Conservation (phyloP, 2,888 invertebrate species). For the Amiota communis region DNA sequence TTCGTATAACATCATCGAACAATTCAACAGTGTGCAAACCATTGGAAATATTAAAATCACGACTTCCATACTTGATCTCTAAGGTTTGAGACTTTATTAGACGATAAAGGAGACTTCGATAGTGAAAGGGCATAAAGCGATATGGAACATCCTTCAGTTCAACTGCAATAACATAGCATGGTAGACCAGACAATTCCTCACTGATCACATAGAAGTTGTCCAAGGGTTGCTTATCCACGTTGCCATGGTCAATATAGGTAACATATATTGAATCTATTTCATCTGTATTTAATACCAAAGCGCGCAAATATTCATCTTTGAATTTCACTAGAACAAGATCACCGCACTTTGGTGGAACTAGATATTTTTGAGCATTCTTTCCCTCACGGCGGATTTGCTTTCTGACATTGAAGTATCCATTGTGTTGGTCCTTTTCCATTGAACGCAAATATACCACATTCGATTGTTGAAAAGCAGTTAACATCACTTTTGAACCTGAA, state of each 20-base stretch:
- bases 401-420: constrained; percentile 58
- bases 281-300: constrained; percentile 61
- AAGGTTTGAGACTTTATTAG: constrained; percentile 54
- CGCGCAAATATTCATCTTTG: constrained; percentile 58
- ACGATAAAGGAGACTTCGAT: constrained; percentile 52
- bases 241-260: constrained; percentile 69
- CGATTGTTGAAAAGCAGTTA: constrained; percentile 66
- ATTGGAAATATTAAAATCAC: constrained; percentile 49
- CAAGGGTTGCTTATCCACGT: constrained; percentile 57
- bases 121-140: constrained; percentile 52
- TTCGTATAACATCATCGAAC: constrained; percentile 55
- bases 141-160: constrained; percentile 62
- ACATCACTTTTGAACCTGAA: constrained; percentile 55
- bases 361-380: constrained; percentile 45
- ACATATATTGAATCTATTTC: constrained; percentile 57
- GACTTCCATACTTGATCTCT: constrained; percentile 56
- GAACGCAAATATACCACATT: constrained; percentile 69
- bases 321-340: constrained; percentile 63
- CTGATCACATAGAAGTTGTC: constrained; percentile 60
- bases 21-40: constrained; percentile 58
- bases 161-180: constrained; percentile 63
- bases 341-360: constrained; percentile 58
- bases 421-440: constrained; percentile 49
- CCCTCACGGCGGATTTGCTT: constrained; percentile 43
- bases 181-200: constrained; percentile 48